A percentile compares a stretch with the other conserved stretches of the same genome.
phyloP scores from a whole-genome alignment of 2,888 invertebrate genomes.

The Tipula lateralis region DNA sequence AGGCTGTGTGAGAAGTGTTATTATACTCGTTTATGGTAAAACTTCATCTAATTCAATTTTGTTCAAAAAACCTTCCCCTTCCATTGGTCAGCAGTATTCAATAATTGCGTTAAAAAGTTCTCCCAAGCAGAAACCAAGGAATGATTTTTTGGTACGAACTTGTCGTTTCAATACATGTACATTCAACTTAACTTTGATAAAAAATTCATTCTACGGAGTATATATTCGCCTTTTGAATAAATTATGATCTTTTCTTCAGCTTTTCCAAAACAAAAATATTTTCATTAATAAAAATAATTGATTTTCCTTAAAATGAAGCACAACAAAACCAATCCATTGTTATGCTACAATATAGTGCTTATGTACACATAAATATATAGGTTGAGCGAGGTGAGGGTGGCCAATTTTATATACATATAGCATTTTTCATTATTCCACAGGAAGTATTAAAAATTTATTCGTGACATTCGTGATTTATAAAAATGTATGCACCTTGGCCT shows the following conservation, averaged over 20 bases:
- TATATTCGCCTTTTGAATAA: neutral
- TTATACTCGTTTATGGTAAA: too few species aligned
- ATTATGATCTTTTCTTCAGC: neutral
- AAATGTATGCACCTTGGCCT: neutral
- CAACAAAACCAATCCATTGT: neutral
- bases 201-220: neutral
- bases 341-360: neutral
- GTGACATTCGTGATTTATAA: neutral
- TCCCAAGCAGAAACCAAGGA: too few species aligned
- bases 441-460: neutral
- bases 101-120: too few species aligned
- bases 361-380: neutral
- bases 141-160: neutral
- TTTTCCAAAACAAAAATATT: neutral
- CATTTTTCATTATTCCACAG: neutral
- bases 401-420: neutral
- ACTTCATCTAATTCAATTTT: too few species aligned
- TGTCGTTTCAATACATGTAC: neutral
- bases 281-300: conserved; percentile 24
- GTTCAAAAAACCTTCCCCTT: too few species aligned
- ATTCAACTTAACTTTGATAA: neutral
- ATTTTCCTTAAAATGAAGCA: neutral
- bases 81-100: too few species aligned
- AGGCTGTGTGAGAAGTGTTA: too few species aligned
- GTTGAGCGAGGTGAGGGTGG: neutral